phyloP scores from a whole-genome alignment of 2,888 invertebrate species.

The Rugalucina vietnamica region DNA sequence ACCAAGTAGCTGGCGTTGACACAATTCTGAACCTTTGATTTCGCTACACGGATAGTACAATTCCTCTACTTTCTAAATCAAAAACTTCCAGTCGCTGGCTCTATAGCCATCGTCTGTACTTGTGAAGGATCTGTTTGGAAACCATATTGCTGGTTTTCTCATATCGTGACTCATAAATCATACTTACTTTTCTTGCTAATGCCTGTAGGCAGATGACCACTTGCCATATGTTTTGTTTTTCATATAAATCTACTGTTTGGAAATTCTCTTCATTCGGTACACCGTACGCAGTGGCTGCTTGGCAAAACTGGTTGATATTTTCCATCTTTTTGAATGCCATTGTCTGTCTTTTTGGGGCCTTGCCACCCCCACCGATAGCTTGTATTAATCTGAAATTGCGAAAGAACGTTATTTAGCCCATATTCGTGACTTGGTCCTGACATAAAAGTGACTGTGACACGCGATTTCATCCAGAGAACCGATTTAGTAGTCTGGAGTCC shows the following conservation, averaged over 20 bases:
- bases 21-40: no score
- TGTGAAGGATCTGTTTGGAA: no score
- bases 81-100: no score
- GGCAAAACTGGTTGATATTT: constrained; percentile 94
- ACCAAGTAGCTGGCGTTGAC: no score
- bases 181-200: constrained; percentile 87
- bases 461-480: no score
- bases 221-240: constrained; percentile 97
- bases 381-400: constrained; percentile 33
- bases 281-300: constrained; percentile 92
- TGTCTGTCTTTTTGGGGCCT: constrained; percentile 49
- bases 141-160: no score
- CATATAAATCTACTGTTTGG: constrained; percentile 99
- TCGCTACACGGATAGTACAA: no score
- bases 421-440: not conserved
- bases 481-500: no score
- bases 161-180: no score
- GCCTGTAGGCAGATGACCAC: constrained; percentile 98
- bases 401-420: not conserved
- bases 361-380: not conserved
- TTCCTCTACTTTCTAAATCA: no score
- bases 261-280: constrained; percentile 97
- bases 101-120: no score
- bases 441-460: no score
- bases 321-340: constrained; percentile 95